These are phyloP conservation scores for Alosa sapidissima DNA, from an alignment of 2,797 vertebrate genomes.

Conservation along the genomic window DNA sequence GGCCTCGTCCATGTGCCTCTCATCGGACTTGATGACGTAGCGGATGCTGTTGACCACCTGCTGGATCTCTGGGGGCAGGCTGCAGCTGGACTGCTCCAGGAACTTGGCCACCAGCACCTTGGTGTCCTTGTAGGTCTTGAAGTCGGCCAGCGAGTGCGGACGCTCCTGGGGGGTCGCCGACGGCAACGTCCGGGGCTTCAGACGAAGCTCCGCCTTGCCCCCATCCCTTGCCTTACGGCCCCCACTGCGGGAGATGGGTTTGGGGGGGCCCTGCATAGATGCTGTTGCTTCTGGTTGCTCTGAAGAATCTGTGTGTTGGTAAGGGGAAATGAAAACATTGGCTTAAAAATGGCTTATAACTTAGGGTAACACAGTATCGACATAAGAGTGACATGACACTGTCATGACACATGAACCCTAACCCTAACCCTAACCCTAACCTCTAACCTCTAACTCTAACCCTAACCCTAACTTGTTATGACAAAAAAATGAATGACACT, in stretches of 20 bases:
- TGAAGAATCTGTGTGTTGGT: slow-evolving; percentile 48
- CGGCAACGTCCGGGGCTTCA: slow-evolving; percentile 73
- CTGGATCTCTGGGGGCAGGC: slow-evolving; percentile 87
- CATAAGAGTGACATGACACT: too few species aligned
- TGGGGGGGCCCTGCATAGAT: slow-evolving; percentile 62
- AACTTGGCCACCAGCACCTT: slow-evolving; percentile 95
- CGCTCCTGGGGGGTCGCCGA: slow-evolving; percentile 72
- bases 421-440: too few species aligned
- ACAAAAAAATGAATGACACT: too few species aligned
- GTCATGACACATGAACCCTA: too few species aligned
- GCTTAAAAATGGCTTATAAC: neutral
- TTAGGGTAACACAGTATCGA: too few species aligned
- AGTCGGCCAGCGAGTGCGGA: slow-evolving; percentile 86
- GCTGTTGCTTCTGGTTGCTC: slow-evolving; percentile 59
- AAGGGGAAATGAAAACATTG: neutral
- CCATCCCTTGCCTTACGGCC: slow-evolving; percentile 75
- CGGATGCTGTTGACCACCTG: slow-evolving; percentile 90
- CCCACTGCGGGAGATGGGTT: slow-evolving; percentile 61
- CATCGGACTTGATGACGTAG: slow-evolving; percentile 87
- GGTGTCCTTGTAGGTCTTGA: slow-evolving; percentile 91
- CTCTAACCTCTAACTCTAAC: too few species aligned
- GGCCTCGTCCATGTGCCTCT: slow-evolving; percentile 92
- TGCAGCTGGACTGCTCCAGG: slow-evolving; percentile 90
- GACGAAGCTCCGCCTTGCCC: slow-evolving; percentile 70
- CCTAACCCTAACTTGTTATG: too few species aligned